Percentiles rank a stretch among this genome's conserved stretches.
Evolutionary conservation across 1,140 invertebrate species (phyloP).

Genomic region (Aphaenogaster ashmeadi): DNA sequence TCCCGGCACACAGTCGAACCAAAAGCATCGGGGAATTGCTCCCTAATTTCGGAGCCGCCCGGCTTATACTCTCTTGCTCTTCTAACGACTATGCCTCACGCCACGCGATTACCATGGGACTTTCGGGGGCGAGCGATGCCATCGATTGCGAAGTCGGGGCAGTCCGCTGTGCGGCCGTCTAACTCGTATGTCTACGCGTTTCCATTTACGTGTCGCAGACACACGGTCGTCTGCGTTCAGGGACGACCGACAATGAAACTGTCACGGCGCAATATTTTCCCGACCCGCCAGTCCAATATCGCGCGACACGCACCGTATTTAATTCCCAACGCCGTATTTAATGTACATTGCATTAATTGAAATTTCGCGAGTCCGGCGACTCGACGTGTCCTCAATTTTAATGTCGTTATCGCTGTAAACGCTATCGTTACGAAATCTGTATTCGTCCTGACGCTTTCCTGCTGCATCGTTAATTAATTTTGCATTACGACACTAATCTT

Average conservation of each 20-base stretch:
- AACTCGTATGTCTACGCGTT: neutral
- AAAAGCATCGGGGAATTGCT: slow-evolving; percentile 79
- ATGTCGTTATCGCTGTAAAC: slow-evolving; percentile 55
- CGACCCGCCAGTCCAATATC: slow-evolving; percentile 41
- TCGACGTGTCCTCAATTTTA: slow-evolving; percentile 55
- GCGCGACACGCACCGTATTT: slow-evolving; percentile 49
- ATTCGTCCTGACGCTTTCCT: slow-evolving; percentile 3
- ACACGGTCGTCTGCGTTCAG: neutral
- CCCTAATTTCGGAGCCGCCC: slow-evolving; percentile 80
- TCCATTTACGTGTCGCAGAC: slow-evolving; percentile 36
- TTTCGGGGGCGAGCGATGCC: slow-evolving; percentile 65
- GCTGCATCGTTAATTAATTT: slow-evolving; percentile 43
- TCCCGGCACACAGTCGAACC: slow-evolving; percentile 62
- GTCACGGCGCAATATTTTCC: slow-evolving; percentile 44
- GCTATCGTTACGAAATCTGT: slow-evolving; percentile 40
- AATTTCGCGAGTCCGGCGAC: slow-evolving; percentile 44
- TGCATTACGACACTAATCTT: slow-evolving; percentile 22
- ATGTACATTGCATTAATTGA: slow-evolving; percentile 49
- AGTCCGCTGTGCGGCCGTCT: neutral
- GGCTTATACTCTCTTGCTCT: slow-evolving; percentile 71
- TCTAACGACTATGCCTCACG: slow-evolving; percentile 79
- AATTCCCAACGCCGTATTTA: slow-evolving; percentile 57
- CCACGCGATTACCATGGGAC: slow-evolving; percentile 80
- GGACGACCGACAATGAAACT: slow-evolving; percentile 39
- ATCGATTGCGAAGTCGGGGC: slow-evolving; percentile 76